Evolutionary conservation across 2,888 invertebrate genomes (phyloP), one percentile per base, ranked within the genome.

Genomic region (Podotricha telesiphe): DNA sequence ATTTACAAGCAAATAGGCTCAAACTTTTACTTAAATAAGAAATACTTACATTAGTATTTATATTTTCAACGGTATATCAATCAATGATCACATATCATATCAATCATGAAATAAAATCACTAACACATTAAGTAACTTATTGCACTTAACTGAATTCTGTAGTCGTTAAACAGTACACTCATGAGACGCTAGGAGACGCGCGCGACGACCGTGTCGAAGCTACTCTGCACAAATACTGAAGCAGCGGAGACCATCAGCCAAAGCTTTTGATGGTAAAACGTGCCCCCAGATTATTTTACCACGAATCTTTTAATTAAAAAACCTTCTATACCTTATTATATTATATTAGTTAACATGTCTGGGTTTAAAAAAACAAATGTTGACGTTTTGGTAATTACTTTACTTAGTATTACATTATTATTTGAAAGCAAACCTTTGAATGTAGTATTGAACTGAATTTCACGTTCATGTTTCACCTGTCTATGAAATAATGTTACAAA

Each of bases 141-240:
- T 61, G 53, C 68, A 70, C 61, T 68, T 45, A 34, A 48, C 48
- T 20, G 34, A 42, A 48, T 48, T 28, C 6, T 62, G 28, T 48
- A 20, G 65, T 42, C 20, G 28, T 62, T 65, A 55, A 62, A 68
- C 65, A 70, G 56, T 51, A 42, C 62, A 58, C 65, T 55, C 50
- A 15, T 20, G 53, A 50, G 64, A 53, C 34, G 22, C 37, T 11
- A 53, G 34, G 45, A 13, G 19, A 15, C 45, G 47, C 58, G 59
- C 75, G 75, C 75, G 72, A 73, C 83, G 81, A 81, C 84, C 80
- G 84, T 75, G 71, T 79, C 71, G 76, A 74, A 69, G 79, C 75
- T 78, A 69, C 80, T 75, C 82, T 78, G 77, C 78, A 76, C 80
- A 79, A 82, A 78, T 78, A 87, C 87, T 87, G 86, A 82, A 80